Conservation (phyloP, 2,797 vertebrate genomes). For the Hypotaenidia okinawae region DNA sequence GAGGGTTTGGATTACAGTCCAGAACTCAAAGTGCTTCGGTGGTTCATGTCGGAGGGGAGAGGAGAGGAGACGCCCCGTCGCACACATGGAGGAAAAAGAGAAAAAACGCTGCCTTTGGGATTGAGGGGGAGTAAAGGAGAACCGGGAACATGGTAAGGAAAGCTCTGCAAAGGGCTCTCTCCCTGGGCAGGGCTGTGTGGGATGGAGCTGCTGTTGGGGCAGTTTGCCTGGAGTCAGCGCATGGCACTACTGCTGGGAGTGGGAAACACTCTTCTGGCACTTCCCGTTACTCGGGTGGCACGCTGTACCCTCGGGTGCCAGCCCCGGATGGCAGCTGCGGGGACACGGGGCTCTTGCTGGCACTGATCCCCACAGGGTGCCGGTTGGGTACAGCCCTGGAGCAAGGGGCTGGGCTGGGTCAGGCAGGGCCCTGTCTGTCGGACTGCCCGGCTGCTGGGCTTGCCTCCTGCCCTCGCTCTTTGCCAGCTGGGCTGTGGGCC, state of each 20-base stretch:
- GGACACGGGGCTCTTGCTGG: background rate
- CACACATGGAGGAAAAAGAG: slow-evolving; percentile 69
- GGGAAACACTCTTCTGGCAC: background rate
- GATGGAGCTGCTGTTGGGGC: background rate
- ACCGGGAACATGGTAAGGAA: slow-evolving; percentile 66
- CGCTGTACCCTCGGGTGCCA: background rate
- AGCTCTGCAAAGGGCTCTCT: background rate
- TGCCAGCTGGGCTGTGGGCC: background rate
- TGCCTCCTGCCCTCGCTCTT: background rate
- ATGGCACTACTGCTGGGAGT: background rate
- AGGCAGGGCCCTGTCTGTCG: background rate
- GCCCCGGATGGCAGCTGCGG: background rate
- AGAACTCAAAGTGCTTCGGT: slow-evolving; percentile 60
- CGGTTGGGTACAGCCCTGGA: background rate
- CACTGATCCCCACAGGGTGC: background rate
- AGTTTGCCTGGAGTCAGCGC: background rate
- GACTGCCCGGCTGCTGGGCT: background rate
- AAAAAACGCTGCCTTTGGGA: slow-evolving; percentile 37
- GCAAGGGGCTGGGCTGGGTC: background rate
- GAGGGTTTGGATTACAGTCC: slow-evolving; percentile 72
- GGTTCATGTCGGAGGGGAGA: slow-evolving; percentile 50
- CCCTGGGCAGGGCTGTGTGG: background rate
- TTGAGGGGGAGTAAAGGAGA: slow-evolving; percentile 24
- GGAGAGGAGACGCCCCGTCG: slow-evolving; percentile 41
- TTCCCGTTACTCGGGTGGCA: background rate